Evolutionary conservation across 2,888 invertebrate species (phyloP).

Genomic region (Cotesia congregata): DNA sequence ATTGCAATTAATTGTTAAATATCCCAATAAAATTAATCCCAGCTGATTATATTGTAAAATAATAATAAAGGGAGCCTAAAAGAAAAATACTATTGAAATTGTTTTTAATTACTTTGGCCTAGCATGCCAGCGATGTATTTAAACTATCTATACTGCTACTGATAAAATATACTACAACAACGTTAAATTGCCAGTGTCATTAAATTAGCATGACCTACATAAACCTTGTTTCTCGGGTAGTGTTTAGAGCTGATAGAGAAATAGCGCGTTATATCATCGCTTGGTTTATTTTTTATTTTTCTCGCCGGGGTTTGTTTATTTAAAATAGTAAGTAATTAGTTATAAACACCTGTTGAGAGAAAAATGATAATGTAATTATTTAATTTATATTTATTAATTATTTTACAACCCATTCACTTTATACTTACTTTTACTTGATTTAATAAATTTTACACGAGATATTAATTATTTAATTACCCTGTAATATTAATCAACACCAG

Average conservation of each 20-base stretch:
- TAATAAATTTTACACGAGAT: too few relatives aligned
- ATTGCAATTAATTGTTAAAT: neutral
- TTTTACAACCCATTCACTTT: too few relatives aligned
- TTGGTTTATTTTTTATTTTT: neutral
- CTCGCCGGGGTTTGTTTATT: neutral
- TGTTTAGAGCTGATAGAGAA: slow-evolving; percentile 3
- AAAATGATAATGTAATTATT: neutral
- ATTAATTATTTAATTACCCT: neutral
- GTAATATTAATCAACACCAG: neutral
- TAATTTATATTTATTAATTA: neutral
- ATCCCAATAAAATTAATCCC: neutral
- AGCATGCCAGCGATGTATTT: neutral
- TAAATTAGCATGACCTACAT: slow-evolving; percentile 20
- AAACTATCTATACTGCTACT: neutral
- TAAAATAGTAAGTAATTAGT: neutral
- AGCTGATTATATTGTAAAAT: neutral
- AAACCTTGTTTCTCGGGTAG: neutral
- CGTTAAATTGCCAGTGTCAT: slow-evolving; percentile 11
- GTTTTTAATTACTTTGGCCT: slow-evolving; percentile 6
- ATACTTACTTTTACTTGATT: too few relatives aligned
- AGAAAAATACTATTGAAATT: neutral
- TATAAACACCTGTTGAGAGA: neutral
- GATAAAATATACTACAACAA: neutral
- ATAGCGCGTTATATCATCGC: slow-evolving; percentile 8
- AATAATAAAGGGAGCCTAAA: neutral